These are phyloP conservation scores for Varanus komodoensis DNA, from an alignment of 2,113 vertebrate genomes.

Conservation along the genomic window DNA sequence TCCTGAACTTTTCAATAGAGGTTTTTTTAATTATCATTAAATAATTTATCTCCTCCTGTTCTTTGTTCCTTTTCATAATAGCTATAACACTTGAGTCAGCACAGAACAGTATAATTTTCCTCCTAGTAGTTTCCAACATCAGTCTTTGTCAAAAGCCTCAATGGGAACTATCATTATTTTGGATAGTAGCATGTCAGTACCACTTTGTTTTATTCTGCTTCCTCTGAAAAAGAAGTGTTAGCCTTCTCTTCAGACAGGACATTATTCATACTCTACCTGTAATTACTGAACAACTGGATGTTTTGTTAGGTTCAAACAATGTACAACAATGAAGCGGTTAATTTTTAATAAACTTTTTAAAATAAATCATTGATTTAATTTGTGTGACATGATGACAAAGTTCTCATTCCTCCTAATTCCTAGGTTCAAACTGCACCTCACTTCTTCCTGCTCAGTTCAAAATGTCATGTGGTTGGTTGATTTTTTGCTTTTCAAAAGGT, in stretches of 20 bases:
- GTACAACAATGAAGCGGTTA: fast-evolving
- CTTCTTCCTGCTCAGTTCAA: too few species aligned
- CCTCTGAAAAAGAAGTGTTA: not conserved
- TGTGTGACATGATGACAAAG: not conserved
- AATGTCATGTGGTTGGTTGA: too few species aligned
- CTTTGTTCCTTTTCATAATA: constrained; percentile 10
- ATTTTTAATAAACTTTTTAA: not conserved
- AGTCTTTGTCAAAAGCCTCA: constrained; percentile 37
- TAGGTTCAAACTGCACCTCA: too few species aligned
- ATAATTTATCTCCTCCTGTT: not conserved
- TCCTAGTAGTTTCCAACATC: not conserved
- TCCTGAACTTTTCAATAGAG: constrained; percentile 11
- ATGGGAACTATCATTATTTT: not conserved
- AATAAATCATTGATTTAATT: not conserved
- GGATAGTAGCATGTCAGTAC: not conserved
- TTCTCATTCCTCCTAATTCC: not conserved
- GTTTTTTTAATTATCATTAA: not conserved
- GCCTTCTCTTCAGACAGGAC: not conserved
- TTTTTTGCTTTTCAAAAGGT: too few species aligned
- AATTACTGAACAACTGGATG: not conserved
- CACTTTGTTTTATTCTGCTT: constrained; percentile 3
- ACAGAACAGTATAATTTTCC: not conserved
- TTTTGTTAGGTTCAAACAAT: not conserved
- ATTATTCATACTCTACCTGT: not conserved
- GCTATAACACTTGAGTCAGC: not conserved